These are phyloP conservation scores for Sepiola atlantica DNA, from an alignment of 2,888 invertebrate genomes.

Conservation along the genomic window DNA sequence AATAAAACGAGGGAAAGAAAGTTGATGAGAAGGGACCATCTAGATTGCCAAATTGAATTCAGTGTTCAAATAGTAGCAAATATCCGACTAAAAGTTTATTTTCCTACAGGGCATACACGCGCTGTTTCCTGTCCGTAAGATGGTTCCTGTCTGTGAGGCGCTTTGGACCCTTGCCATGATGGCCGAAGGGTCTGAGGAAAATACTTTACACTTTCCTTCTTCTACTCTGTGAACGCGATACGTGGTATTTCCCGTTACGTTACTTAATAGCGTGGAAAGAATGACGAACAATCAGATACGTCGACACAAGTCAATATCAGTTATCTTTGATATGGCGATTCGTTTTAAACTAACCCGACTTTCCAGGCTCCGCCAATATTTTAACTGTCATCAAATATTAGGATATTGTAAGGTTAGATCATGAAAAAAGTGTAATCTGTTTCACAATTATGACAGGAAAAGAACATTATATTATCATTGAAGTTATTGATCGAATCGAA, in stretches of 20 bases:
- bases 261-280: neutral
- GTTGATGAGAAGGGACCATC: neutral
- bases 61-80: neutral
- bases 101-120: neutral
- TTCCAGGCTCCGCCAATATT: neutral
- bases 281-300: neutral
- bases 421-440: too few species aligned
- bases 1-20: too few species aligned
- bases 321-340: neutral
- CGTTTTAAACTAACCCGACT: neutral
- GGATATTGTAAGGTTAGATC: too few species aligned
- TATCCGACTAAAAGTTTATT: slow-evolving; percentile 5
- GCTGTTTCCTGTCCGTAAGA: slow-evolving; percentile 16
- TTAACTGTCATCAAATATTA: neutral
- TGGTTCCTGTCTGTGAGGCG: slow-evolving; percentile 5
- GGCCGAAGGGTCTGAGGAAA: neutral
- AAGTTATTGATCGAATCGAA: too few species aligned
- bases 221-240: neutral
- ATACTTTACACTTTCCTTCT: neutral
- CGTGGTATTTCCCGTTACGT: neutral
- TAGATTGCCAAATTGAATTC: neutral
- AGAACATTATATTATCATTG: too few species aligned
- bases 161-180: neutral
- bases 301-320: neutral
- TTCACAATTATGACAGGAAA: too few species aligned